A percentile compares a stretch with the other conserved stretches of the same genome.
Conservation (phyloP, 2,888 invertebrate species). For the Sympetrum striolatum region DNA sequence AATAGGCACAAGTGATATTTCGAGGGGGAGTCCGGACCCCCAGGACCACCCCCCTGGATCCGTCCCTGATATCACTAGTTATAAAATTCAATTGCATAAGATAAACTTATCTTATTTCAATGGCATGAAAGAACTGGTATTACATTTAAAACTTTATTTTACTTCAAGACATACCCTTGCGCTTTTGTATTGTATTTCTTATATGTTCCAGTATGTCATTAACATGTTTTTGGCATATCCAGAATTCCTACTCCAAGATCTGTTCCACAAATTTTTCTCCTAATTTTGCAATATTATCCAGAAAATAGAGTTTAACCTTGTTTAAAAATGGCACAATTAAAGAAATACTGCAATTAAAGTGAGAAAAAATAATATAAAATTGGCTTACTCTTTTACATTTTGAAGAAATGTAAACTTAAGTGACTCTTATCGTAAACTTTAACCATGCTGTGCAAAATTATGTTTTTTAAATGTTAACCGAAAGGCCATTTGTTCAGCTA, state of each 20-base stretch:
- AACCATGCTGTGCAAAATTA: not conserved
- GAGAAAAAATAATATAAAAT: too few relatives aligned
- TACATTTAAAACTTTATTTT: not conserved
- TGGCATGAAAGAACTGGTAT: not conserved
- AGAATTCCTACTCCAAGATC: conserved; percentile 68
- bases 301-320: not conserved
- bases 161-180: conserved; percentile 56
- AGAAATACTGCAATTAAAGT: too few relatives aligned
- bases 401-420: not conserved
- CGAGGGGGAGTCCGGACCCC: too few relatives aligned
- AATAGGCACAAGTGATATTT: too few relatives aligned
- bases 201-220: conserved; percentile 70
- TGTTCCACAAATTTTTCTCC: conserved; percentile 63
- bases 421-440: not conserved
- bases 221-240: conserved; percentile 79
- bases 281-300: conserved; percentile 62
- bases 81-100: not conserved
- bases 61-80: too few relatives aligned
- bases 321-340: not conserved
- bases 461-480: too few relatives aligned
- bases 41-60: too few relatives aligned
- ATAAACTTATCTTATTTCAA: not conserved
- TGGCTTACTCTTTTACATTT: not conserved
- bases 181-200: conserved; percentile 61
- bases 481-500: too few relatives aligned